Evolutionary conservation across 1,140 invertebrate species (phyloP), one percentile per base, ranked within the genome.

Genomic region (Antheraea mylitta): DNA sequence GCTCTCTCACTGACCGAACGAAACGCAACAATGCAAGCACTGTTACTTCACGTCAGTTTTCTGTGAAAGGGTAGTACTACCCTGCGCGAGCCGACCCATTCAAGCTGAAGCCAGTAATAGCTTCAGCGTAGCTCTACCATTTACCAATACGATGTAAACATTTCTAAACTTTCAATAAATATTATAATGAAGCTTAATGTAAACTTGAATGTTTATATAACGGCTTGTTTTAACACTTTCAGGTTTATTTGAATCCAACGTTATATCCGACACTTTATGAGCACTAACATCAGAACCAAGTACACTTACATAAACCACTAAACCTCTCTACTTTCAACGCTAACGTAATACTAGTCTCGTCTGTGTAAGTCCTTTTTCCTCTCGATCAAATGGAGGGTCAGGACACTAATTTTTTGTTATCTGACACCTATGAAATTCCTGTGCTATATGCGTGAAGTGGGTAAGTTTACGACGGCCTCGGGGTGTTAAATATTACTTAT

Each of bases 371-470:
- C 37, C 64, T 45, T 48, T 64, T 65, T 9, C 45, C 64, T 65
- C 19, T 19, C 65, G 22, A 58, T 48, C 65, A 37, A 66, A 58
- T 19, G 37, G 53, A 58, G 38, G 64, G 69, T 68, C 37, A 61
- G 64, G 68, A 53, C 62, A 67, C 70, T 66, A 75, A 72, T 68
- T 70, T 75, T 75, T 67, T 75, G 68, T 72, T 72, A 66, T 70
- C 67, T 71, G 74, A 73, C 71, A 76, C 71, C 64, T 76, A 76
- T 68, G 68, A 66, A 76, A 69, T 69, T 70, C 66, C 67, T 45
- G 67, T 68, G 65, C 73, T 72, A 71, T 68, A 59, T 66, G 67
- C 67, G 69, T 77, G 70, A 77, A 71, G 66, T 70, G 72, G 65
- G 64, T 19, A 72, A 76, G 61, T 76, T 76, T 72, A 76, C 67